Evolutionary conservation across 2,113 vertebrate genomes (phyloP), one percentile per base, ranked within the genome.

Genomic region (Oncorhynchus nerka): DNA sequence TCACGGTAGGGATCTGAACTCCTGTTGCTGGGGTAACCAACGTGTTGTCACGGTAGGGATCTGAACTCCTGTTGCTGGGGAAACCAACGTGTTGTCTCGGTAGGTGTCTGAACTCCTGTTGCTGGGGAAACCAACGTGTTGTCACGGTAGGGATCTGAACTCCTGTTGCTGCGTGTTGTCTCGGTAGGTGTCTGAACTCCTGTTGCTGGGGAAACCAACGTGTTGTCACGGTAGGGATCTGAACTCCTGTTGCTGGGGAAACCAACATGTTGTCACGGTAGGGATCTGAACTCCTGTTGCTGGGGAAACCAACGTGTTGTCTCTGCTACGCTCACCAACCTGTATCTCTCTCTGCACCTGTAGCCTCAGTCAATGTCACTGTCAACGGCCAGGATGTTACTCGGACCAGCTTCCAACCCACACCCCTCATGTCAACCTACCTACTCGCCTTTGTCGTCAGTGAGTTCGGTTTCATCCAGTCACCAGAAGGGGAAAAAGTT

Each of bases 391-490:
- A 1, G 1, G 0, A 0, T 0, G 93, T 94, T 90, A 78, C 0
- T 0, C 0, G 87, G 79, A 95, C 93, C 0, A 7, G 48, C 5
- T 96, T 95, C 2, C 0, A 84, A 0, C 79, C 87, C 62, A 95
- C 95, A 0, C 91, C 92, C 26, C 91, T 9, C 49, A 96, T 96
- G 95, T 96, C 95, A 68, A 95, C 95, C 0, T 96, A 96, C 83
- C 89, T 96, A 55, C 84, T 96, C 75, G 95, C 95, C 32, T 96
- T 93, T 81, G 91, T 96, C 0, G 88, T 96, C 81, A 92, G 92
- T 32, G 78, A 94, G 76, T 96, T 96, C 20, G 0, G 0, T 0
- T 0, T 0, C 0, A 3, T 79, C 73, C 0, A 4, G 0, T 0
- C 0, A 0, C 0, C 0, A 0, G 0, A 68, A 0, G 0, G 0